Base-by-base conservation (phyloP, 2,113 vertebrate species). In the Ibidorhyncha struthersii region DNA sequence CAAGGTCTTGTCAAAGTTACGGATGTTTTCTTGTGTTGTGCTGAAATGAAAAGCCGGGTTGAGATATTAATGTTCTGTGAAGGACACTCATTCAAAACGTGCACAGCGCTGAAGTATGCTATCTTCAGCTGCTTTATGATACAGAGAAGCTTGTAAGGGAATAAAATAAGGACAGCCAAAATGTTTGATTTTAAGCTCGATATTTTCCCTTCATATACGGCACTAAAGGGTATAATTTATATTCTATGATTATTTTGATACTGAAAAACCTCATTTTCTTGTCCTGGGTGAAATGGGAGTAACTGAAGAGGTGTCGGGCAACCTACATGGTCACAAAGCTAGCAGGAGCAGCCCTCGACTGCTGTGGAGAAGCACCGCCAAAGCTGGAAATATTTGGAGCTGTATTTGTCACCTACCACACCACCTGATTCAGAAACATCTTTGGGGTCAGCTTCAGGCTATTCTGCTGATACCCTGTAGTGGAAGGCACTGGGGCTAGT, bases 1-100 rank as follows among this genome's bases (percentile, higher is more conserved):
- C 72, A 95, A 96, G 73, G 80, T 67, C 92, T 72, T 95, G 36
- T 82, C 38, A 74, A 89, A 96, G 86, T 89, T 94, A 93, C 0
- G 8, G 12, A 36, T 70, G 63, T 93, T 94, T 94, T 84, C 30
- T 38, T 81, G 26, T 72, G 80, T 77, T 85, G n/a, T 80, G 94
- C 77, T 78, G 66, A 96, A 87, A 72, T 89, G 49, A 89, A 96
- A 84, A 77, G 38, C 69, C 84, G 38, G 30, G 66, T 19, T 74
- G 69, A 94, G 89, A 86, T 82, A 79, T 56, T 52, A 84, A 86
- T 49, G 52, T 65, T 85, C 70, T 65, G 27, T 77, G 83, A 96
- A 92, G 91, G 58, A 93, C 53, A 53, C 67, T 74, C 6, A 63
- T 89, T 94, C 71, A 84, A 96, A 92, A 94, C 70, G 69, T 19